Base-by-base conservation (phyloP, 2,888 invertebrate species). In the Cheiracanthium punctorium region DNA sequence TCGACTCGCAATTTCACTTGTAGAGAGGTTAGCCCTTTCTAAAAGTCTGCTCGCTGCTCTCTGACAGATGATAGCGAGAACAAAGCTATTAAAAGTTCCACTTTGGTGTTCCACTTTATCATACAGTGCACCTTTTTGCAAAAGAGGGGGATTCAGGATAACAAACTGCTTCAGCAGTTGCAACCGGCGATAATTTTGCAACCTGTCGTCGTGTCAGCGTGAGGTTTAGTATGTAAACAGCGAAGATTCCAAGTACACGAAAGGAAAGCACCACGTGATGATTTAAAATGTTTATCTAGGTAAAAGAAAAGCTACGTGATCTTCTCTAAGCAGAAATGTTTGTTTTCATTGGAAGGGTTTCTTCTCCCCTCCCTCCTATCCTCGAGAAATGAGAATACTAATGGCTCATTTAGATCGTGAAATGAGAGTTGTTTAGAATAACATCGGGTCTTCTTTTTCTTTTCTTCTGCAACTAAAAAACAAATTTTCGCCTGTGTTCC, bases 151-250 rank as follows among this genome's bases (percentile, higher is more conserved):
- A 37, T 37, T 37, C 58, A 7, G 58, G 12, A 24, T 58, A 58
- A 58, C 24, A 58, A 58, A 58, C 58, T 58, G 24, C 24, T 58
- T 24, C 24, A 5, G 58, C 58, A 58, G 58, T 58, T 58, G 58
- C 12, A 24, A n/a, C n/a, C 24, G 5, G 58, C 58, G 58, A 58
- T 58, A 58, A 58, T 58, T 58, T 58, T 58, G 24, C 58, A 58
- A 58, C 58, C 58, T 58, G 58, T 58, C 58, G 58, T 58, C 58
- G 12, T 58, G 58, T 58, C 58, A 58, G 58, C 58, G 58, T 58
- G 58, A 24, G 58, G 58, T 17, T 58, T n/a, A 5, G 24, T 58
- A 12, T 24, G 58, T 58, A 58, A 58, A 58, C 58, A 58, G 17
- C 24, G 58, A 2, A 48, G 58, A 24, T 5, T 48, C 2, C 48